Percentiles rank a stretch among this genome's conserved stretches.
Evolutionary conservation across 2,888 invertebrate species (phyloP).

Genomic region (Toxonevra muliebris): DNA sequence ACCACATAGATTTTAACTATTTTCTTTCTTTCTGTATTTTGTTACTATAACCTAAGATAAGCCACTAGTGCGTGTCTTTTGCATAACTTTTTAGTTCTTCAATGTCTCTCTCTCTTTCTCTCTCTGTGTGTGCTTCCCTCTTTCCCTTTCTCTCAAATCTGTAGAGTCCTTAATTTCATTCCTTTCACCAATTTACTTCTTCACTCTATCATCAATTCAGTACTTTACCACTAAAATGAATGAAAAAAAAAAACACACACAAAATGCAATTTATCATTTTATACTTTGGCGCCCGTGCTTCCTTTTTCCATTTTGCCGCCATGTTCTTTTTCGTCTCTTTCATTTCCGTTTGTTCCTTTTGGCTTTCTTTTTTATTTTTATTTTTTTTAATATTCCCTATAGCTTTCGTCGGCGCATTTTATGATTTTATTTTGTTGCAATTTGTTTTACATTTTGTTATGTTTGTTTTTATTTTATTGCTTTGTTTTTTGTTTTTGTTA

Average conservation of each 20-base stretch:
- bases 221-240: constrained; percentile 6
- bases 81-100: no score
- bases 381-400: constrained; percentile 10
- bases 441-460: constrained; percentile 24
- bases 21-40: no score
- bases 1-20: no score
- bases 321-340: constrained; percentile 1
- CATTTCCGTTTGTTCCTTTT: background rate
- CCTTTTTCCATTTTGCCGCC: background rate
- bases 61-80: no score
- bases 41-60: no score
- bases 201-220: background rate
- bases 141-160: background rate
- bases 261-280: constrained; percentile 29
- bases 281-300: background rate
- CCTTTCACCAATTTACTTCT: background rate
- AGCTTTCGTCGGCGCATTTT: constrained; percentile 16
- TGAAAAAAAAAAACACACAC: no score
- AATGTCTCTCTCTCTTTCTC: no score
- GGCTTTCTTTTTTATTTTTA: constrained; percentile 2
- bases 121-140: background rate
- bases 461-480: constrained; percentile 6
- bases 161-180: no score
- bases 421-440: constrained; percentile 29
- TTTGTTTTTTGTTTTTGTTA: constrained; percentile 25